Percentiles rank a stretch among this genome's conserved stretches.
Evolutionary conservation across 2,113 vertebrate genomes (phyloP).

Genomic region (Notechis scutatus): DNA sequence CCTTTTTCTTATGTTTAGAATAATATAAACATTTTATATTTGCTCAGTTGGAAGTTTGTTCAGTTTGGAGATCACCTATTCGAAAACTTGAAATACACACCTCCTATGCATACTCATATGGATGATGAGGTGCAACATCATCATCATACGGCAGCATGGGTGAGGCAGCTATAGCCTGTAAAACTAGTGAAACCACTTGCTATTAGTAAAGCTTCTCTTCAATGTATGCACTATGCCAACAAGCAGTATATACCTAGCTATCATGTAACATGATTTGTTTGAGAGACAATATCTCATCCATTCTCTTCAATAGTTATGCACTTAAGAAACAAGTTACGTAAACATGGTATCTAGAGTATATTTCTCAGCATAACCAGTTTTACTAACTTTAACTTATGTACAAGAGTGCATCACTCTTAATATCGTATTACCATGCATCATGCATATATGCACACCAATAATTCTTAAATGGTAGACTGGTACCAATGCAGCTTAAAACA

Average conservation of each 20-base stretch:
- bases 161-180: not conserved
- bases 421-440: not conserved
- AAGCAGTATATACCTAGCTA: not conserved
- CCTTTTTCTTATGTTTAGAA: not conserved
- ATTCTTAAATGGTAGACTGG: not conserved
- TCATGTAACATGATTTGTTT: not conserved
- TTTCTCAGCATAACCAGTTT: not conserved
- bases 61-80: not conserved
- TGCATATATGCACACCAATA: not conserved
- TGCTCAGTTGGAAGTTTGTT: not conserved
- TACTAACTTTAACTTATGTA: not conserved
- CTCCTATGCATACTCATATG: not conserved
- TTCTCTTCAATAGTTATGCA: not conserved
- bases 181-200: not conserved
- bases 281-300: not conserved
- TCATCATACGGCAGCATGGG: not conserved
- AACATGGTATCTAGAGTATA: not conserved
- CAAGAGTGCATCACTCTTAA: not conserved
- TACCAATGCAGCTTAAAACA: not conserved
- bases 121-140: not conserved
- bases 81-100: not conserved
- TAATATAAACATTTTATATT: not conserved
- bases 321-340: not conserved
- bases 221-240: not conserved
- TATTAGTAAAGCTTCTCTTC: not conserved